Evolutionary conservation across 92 coral and sea anemone genomes (phyloP), one percentile per base, ranked within the genome.

Genomic region (Epizoanthus ramosus): DNA sequence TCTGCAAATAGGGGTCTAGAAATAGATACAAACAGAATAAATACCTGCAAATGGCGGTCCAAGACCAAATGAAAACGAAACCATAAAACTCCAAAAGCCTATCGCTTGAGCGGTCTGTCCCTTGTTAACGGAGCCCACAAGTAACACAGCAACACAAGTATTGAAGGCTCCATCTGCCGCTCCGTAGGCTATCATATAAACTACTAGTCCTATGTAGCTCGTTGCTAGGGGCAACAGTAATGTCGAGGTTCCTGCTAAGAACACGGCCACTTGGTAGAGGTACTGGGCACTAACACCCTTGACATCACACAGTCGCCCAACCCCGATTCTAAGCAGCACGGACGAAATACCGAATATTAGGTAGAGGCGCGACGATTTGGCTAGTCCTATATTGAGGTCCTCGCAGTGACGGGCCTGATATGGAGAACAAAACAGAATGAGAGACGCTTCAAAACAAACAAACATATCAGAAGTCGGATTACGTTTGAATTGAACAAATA

Each of bases 121-220:
- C 28, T 81, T 73, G 57, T 45, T 67, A 79, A 81, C 53, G 81
- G 67, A 28, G 69, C 56, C 45, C 82, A 84, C 19, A 80, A 80
- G 41, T 52, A 63, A 18, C 22, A 60, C 22, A 12, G 65, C 65
- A 60, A 60, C 65, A 60, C 65, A 60, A 8, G 65, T 60, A 28
- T 60, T 60, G 24, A 60, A 60, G 22, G 12, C 24, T 60, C 65
- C 65, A 60, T 60, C 65, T 15, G 65, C 65, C 9, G 10, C 24
- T 60, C 65, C 65, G n/a, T 60, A 60, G 24, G 19, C 65, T 6
- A 60, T 60, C 10, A 60, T 60, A 60, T 17, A 60, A 9, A 8
- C 21, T 24, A 60, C 65, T 28, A 60, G 65, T 21, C 65, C 65
- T n/a, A 23, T 24, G 65, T 60, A 60, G 12, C 65, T 60, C 24